Percentiles rank a stretch among this genome's conserved stretches.
phyloP scores from a whole-genome alignment of 1,140 invertebrate species.

The Drosophila sechellia region DNA sequence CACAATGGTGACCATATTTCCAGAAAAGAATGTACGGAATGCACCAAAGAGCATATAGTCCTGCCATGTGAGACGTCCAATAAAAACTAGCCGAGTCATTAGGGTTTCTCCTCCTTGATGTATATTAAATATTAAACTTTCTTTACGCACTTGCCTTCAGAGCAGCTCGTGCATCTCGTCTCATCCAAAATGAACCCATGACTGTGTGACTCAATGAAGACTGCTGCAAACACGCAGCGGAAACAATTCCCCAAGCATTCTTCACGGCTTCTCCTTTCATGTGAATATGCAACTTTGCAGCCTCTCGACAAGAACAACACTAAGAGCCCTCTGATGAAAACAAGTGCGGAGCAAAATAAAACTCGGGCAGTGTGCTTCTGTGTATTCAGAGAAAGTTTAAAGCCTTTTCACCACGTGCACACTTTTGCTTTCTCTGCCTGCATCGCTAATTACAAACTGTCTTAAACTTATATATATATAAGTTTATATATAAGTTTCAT shows the following conservation, averaged over 20 bases:
- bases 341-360: slow-evolving; percentile 30
- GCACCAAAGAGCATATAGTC: slow-evolving; percentile 41
- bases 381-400: slow-evolving; percentile 23
- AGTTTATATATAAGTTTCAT: slow-evolving; percentile 1
- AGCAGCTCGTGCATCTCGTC: neutral
- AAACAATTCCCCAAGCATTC: slow-evolving; percentile 23
- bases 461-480: slow-evolving; percentile 26
- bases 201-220: slow-evolving; percentile 12
- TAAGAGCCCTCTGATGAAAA: slow-evolving; percentile 30
- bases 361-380: slow-evolving; percentile 18
- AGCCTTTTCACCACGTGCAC: slow-evolving; percentile 2
- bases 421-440: neutral
- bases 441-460: slow-evolving; percentile 33
- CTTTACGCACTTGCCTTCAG: slow-evolving; percentile 3
- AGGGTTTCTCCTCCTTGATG: neutral
- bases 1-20: slow-evolving; percentile 30
- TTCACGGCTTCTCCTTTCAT: slow-evolving; percentile 6
- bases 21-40: slow-evolving; percentile 24
- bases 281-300: slow-evolving; percentile 32
- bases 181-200: neutral
- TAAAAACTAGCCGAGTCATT: slow-evolving; percentile 42
- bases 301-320: slow-evolving; percentile 41
- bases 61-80: slow-evolving; percentile 64
- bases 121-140: slow-evolving; percentile 17
- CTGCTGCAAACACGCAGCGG: slow-evolving; percentile 16